Base-by-base conservation (phyloP, 2,113 vertebrate species). In the Cinclus mexicanus region DNA sequence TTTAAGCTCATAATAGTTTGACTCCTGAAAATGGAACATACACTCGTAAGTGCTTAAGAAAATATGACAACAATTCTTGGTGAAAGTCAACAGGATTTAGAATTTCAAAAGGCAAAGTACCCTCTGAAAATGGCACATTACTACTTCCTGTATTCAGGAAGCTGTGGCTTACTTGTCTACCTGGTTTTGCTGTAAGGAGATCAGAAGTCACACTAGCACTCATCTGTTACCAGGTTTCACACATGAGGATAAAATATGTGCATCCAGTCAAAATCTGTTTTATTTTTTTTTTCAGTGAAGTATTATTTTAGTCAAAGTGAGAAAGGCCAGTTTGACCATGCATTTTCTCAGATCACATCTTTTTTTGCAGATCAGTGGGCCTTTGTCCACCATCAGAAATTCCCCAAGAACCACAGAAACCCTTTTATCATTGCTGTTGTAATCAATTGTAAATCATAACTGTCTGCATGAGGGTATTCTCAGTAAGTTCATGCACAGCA, bases 71-170 rank as follows among this genome's bases (percentile, higher is more conserved):
- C 53, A 84, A 56, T 83, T 93, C 72, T 81, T 24, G 67, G 39
- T 78, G 60, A 71, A 93, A 90, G 61, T 89, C 91, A 89, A 52
- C 35, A 74, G 59, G 63, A 77, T 88, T 94, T 96, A 95, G 63
- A 81, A 65, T 70, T 85, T 77, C 31, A 78, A 64, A 69, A 75
- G 24, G 29, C 31, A 78, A 69, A 72, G n/a, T 61, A 53, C 23
- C 35, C 75, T 93, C 56, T 87, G 76, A 81, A 83, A 83, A 78
- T 67, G 41, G 19, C n/a, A 42, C 22, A 21, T 83, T 55, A 64
- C 31, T 89, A 20, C 35, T 78, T 93, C 44, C 25, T 47, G 11
- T 80, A 25, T 90, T 92, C 28, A 85, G 69, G 37, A 93, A 89
- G 25, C 46, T 56, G 4, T 53, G n/a, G 56, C 57, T 71, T 75